These are phyloP conservation scores for Athalia circularis DNA, from an alignment of 2,888 invertebrate species.

Conservation along the genomic window DNA sequence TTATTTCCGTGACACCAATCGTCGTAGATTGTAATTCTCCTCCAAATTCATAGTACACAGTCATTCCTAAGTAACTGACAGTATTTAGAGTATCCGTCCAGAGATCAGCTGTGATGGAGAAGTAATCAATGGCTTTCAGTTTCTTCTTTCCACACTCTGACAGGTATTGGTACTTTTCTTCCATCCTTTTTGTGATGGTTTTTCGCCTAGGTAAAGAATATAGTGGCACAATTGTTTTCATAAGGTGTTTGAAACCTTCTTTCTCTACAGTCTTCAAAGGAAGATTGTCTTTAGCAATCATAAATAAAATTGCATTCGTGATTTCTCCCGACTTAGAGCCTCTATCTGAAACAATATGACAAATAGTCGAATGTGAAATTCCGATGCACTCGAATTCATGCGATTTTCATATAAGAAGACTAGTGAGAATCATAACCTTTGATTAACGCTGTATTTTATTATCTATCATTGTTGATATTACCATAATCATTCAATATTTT, in stretches of 20 bases:
- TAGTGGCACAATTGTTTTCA: conserved; percentile 41
- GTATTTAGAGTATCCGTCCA: conserved; percentile 45
- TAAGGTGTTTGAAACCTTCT: conserved; percentile 37
- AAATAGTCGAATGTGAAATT: no score
- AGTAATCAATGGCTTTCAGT: background rate
- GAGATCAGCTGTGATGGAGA: conserved; percentile 44
- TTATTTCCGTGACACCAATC: conserved; percentile 22
- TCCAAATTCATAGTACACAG: conserved; percentile 41
- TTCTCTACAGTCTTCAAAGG: conserved; percentile 2
- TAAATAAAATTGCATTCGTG: conserved; percentile 8
- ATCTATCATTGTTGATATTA: no score
- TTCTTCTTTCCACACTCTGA: background rate
- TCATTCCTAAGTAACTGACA: conserved; percentile 44
- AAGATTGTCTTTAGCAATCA: conserved; percentile 22
- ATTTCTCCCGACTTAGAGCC: conserved; percentile 7
- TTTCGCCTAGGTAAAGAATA: conserved; percentile 26
- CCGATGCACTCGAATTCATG: background rate
- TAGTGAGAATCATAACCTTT: no score
- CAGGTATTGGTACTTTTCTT: conserved; percentile 41
- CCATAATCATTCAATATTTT: no score
- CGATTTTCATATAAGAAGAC: no score
- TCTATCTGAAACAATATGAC: no score
- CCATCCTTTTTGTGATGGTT: conserved; percentile 32
- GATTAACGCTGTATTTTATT: no score
- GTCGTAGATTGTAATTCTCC: conserved; percentile 25